Conservation (phyloP, 2,113 vertebrate species). For the Orthochromis indermauri region DNA sequence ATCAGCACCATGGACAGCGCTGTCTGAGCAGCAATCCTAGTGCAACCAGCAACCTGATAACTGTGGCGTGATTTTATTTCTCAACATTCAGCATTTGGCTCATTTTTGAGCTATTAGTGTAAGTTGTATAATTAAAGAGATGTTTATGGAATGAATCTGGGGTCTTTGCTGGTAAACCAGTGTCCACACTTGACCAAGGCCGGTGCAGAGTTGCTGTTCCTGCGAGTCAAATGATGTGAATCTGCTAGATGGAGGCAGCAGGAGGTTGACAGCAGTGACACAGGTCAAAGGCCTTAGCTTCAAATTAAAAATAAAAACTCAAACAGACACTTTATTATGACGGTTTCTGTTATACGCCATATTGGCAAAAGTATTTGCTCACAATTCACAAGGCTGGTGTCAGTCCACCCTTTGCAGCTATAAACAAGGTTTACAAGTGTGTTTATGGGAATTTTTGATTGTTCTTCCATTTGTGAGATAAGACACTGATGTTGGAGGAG, state of each 20-base stretch:
- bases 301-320: neutral
- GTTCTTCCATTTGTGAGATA: neutral
- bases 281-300: neutral
- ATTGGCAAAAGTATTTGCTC: neutral
- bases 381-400: neutral
- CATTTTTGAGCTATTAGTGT: neutral
- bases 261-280: neutral
- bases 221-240: neutral
- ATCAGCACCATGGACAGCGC: slow-evolving; percentile 18
- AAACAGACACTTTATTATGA: neutral
- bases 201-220: neutral
- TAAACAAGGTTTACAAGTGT: neutral
- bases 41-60: neutral
- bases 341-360: neutral
- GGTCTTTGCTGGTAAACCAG: neutral
- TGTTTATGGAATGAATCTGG: neutral
- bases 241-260: neutral
- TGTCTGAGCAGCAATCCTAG: neutral
- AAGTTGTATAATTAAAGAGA: neutral
- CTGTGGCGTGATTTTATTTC: neutral
- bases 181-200: neutral
- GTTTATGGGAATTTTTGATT: neutral
- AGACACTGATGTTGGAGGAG: neutral
- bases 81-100: neutral
- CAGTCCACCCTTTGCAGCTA: neutral